phyloP scores from a whole-genome alignment of 2,888 invertebrate species.

The Caradrina kadenii region DNA sequence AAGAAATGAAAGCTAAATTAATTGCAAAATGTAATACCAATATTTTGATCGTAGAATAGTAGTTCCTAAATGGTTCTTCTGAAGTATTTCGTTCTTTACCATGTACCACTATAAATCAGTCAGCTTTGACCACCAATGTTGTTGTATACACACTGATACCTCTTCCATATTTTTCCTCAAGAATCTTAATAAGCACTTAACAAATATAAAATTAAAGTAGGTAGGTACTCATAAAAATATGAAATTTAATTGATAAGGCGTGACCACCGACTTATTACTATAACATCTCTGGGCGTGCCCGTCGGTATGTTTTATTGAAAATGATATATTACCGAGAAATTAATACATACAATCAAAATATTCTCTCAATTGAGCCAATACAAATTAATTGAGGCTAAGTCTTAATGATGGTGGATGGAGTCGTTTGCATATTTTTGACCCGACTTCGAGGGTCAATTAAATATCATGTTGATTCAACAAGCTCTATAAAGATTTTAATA shows the following conservation, averaged over 20 bases:
- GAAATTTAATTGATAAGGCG: conserved; percentile 53
- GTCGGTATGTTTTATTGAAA: conserved; percentile 40
- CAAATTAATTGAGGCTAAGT: conserved; percentile 70
- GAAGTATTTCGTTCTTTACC: no score
- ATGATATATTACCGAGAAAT: conserved; percentile 43
- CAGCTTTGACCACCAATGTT: conserved; percentile 6
- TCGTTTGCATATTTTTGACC: conserved; percentile 78
- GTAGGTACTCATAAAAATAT: conserved; percentile 25
- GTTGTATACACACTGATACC: neutral
- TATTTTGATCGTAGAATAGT: no score
- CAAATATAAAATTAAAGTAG: conserved; percentile 23
- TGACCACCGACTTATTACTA: conserved; percentile 43
- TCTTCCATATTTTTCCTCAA: conserved; percentile 7
- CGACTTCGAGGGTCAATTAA: conserved; percentile 56
- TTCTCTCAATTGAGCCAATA: conserved; percentile 69
- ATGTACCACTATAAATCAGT: neutral
- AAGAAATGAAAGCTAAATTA: no score
- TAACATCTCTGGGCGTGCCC: conserved; percentile 42
- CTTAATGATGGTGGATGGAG: conserved; percentile 74
- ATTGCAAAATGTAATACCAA: no score
- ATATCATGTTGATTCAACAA: conserved; percentile 42
- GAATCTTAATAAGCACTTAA: conserved; percentile 29
- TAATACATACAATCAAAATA: conserved; percentile 57
- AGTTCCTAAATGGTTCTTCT: no score
- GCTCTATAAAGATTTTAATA: conserved; percentile 43